phyloP scores from a whole-genome alignment of 2,113 vertebrate species.

The Limanda limanda region DNA sequence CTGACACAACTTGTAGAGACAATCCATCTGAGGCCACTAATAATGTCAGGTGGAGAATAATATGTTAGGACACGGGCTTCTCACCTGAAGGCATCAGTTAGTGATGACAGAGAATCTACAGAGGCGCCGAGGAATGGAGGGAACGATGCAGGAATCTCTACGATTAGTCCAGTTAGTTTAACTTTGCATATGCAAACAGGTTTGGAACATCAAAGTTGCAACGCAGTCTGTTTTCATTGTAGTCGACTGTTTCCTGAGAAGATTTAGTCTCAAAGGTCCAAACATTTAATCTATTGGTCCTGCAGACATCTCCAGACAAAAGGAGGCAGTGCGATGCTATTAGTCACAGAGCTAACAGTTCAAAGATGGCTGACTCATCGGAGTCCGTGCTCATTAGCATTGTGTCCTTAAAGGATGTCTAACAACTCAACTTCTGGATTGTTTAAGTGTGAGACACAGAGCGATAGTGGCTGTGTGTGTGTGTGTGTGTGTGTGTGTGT shows the following conservation, averaged over 20 bases:
- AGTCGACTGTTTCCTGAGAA: no score
- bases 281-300: neutral
- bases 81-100: neutral
- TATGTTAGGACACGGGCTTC: slow-evolving; percentile 4
- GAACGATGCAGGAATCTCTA: neutral
- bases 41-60: slow-evolving; percentile 30
- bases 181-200: no score
- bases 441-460: slow-evolving; percentile 50
- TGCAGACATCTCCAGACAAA: slow-evolving; percentile 60
- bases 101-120: neutral
- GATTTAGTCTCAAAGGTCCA: no score
- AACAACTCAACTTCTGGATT: slow-evolving; percentile 51
- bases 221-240: no score
- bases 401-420: slow-evolving; percentile 56
- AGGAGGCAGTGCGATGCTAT: slow-evolving; percentile 53
- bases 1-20: slow-evolving; percentile 27
- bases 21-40: slow-evolving; percentile 36
- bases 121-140: neutral
- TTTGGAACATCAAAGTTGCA: no score
- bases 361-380: slow-evolving; percentile 55
- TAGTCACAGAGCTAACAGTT: slow-evolving; percentile 69
- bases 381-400: slow-evolving; percentile 61
- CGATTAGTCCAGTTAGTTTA: slow-evolving; percentile 13
- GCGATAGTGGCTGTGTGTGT: slow-evolving; percentile 2
- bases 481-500: neutral